Percentiles rank a stretch among this genome's conserved stretches.
Evolutionary conservation across 2,113 vertebrate genomes (phyloP).

Genomic region (Nyctereutes procyonoides): DNA sequence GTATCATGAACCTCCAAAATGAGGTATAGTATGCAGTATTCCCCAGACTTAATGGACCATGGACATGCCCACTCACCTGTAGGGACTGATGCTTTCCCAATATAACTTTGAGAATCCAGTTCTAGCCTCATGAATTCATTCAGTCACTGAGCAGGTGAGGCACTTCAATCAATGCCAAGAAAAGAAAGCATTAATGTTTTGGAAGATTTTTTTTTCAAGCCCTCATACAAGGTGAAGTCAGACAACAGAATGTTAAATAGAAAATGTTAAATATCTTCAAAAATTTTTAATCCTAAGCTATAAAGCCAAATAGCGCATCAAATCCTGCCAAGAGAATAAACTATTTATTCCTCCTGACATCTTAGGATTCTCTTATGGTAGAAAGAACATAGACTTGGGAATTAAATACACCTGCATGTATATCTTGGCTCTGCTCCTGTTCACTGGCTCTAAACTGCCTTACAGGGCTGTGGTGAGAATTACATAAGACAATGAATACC

Average conservation of each 20-base stretch:
- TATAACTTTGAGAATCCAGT: neutral
- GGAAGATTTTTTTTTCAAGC: neutral
- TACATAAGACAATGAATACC: neutral
- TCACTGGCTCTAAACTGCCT: neutral
- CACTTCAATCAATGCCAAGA: neutral
- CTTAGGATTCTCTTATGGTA: neutral
- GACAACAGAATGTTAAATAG: neutral
- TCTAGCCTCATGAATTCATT: neutral
- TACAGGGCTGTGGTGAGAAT: neutral
- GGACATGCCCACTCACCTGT: neutral
- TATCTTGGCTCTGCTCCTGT: neutral
- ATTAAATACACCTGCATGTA: neutral
- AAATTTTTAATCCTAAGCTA: neutral
- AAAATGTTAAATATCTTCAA: conserved; percentile 5
- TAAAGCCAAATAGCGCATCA: neutral
- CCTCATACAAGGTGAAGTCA: neutral
- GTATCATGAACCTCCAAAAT: neutral
- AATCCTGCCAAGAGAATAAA: conserved; percentile 2
- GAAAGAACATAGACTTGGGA: neutral
- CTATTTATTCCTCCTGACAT: neutral
- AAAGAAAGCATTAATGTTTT: neutral
- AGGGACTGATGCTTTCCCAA: neutral
- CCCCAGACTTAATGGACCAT: neutral
- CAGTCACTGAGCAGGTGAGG: neutral
- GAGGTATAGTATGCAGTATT: neutral